Base-by-base conservation (phyloP, 2,113 vertebrate species). In the Mirza zaza region DNA sequence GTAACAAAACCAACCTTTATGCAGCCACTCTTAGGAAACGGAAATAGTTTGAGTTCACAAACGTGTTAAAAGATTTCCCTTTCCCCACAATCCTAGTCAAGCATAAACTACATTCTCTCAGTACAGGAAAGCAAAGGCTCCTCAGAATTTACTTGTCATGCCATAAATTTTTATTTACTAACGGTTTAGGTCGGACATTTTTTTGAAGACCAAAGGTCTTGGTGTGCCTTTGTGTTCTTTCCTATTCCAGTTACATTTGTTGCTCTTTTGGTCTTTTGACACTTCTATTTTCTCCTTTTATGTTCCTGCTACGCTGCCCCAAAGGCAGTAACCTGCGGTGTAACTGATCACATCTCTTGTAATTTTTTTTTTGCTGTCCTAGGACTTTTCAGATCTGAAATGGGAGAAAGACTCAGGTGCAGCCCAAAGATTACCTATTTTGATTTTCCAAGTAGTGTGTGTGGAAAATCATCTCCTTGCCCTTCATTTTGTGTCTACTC, bases 401-500 rank as follows among this genome's bases (percentile, higher is more conserved):
- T 23, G 11, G 39, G 55, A 86, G 14, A 48, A 39, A 17, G 18
- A 57, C 23, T 8, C 75, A 42, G 34, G n/a, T 32, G 57, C 57
- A 65, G 91, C 50, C n/a, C 42, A 59, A 87, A 87, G 27, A 87
- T 20, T 29, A 20, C 55, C 68, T n/a, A 61, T 13, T 57, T 45
- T 65, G 25, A 80, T 95, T 85, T 68, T 65, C 65, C 65, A 71
- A 32, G 42, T 65, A 50, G 55, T 61, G 65, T 63, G 75, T 39
- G 42, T 20, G 45, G 14, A 81, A 90, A 90, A 88, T n/a, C 42
- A 18, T 59, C 57, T 70, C 34, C 21, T 77, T 8, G 42, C 34
- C 79, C 25, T 85, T 93, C 94, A 91, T 96, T 97, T 82, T 81
- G 14, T 45, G 45, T 70, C 68, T 93, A 23, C 68, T 65, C 73